Base-by-base conservation (phyloP, 2,888 invertebrate species). In the Caenorhabditis doughertyi region DNA sequence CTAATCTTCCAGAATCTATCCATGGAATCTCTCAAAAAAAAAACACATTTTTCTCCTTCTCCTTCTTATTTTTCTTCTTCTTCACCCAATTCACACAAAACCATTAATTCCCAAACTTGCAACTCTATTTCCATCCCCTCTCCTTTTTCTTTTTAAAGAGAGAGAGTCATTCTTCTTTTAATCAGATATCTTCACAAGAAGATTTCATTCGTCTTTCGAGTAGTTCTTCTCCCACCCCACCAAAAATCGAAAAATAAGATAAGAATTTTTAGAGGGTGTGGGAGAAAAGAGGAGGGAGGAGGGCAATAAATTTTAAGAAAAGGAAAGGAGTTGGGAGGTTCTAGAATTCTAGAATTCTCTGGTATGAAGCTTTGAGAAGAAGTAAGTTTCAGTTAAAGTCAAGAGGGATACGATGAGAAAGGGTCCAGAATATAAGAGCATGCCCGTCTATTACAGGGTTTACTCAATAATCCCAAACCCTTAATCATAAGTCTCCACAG, bases 101-200 rank as follows among this genome's bases (percentile, higher is more conserved):
- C 70, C 70, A 70, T 70, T 70, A 70, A 70, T 70, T 68, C 44
- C 42, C 21, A 16, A 55, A 55, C 70, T 47, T 56, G 56, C 56
- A 47, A 70, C 55, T 47, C 56, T 58, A 44, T 56, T 44, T 47
- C 8, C 55, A 55, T 55, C 55, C 53, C 16, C 11, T 16, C 27
- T n/a, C 32, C 53, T 11, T 21, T 25, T 16, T 21, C 23, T 42
- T 60, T 29, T 47, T 18, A 13, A 27, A 29, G 25, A 32, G 7
- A 32, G 9, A 11, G 9, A 58, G 58, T 39, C 58, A 58, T 58
- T 23, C 60, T 60, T 60, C 60, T 60, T 70, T 70, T 70, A 70
- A 70, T 70, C 70, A 70, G 70, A 70, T 70, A 70, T 56, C 67
- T 27, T 44, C 51, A 27, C 25, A 39, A 25, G 1, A 16, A 44